Conservation (phyloP, 2,113 vertebrate genomes). For the Mastomys coucha region DNA sequence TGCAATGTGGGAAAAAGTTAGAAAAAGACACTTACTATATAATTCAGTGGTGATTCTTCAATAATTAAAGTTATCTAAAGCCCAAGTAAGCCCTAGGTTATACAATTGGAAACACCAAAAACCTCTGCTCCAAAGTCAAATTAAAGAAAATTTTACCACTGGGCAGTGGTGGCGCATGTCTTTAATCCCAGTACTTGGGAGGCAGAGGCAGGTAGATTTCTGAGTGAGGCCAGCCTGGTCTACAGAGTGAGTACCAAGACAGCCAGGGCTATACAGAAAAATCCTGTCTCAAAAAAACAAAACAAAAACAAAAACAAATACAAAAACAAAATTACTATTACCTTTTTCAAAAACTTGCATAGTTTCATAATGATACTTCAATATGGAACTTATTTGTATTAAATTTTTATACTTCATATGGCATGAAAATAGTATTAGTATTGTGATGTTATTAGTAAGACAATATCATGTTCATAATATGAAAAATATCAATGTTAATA, state of each 20-base stretch:
- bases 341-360: background rate
- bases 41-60: background rate
- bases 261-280: too few relatives aligned
- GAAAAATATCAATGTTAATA: background rate
- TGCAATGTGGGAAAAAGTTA: accelerated
- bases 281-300: too few relatives aligned
- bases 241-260: too few relatives aligned
- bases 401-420: background rate
- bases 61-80: background rate
- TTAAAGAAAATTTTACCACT: background rate
- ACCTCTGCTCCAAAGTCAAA: background rate
- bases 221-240: too few relatives aligned
- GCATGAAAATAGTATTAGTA: background rate
- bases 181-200: too few relatives aligned
- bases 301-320: too few relatives aligned
- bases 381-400: background rate
- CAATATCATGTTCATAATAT: background rate
- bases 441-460: background rate
- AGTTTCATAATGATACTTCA: background rate
- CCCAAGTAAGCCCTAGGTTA: background rate
- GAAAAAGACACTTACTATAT: background rate
- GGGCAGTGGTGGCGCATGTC: too few relatives aligned
- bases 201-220: too few relatives aligned
- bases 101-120: background rate
- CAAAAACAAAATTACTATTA: too few relatives aligned